Percentiles rank a stretch among this genome's conserved stretches.
These are phyloP conservation scores for Perca schrenkii DNA, from an alignment of 2,113 vertebrate species.

Conservation along the genomic window DNA sequence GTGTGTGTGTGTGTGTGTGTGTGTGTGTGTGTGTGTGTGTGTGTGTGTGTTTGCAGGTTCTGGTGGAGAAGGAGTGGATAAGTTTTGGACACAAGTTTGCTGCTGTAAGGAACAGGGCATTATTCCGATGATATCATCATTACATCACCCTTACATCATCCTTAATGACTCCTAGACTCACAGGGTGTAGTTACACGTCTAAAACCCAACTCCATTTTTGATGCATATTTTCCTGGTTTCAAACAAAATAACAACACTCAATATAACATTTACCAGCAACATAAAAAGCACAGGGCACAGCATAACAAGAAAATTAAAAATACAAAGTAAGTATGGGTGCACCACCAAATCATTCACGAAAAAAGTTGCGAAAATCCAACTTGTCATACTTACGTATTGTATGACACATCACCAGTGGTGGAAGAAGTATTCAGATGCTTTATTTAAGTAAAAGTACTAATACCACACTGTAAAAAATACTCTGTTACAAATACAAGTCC, in stretches of 20 bases:
- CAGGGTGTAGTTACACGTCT: not conserved
- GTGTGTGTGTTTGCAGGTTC: conserved; percentile 73
- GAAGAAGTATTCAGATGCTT: too few relatives aligned
- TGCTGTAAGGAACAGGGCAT: conserved; percentile 84
- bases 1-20: not conserved
- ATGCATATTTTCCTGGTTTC: not conserved
- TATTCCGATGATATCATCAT: not conserved
- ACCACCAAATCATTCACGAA: too few relatives aligned
- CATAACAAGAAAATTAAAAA: not conserved
- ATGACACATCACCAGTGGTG: too few relatives aligned
- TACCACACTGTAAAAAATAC: too few relatives aligned
- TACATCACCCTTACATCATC: not conserved
- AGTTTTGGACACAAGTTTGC: conserved; percentile 96
- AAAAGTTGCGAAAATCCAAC: not conserved
- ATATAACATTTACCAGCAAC: not conserved
- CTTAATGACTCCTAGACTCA: too few relatives aligned
- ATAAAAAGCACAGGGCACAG: not conserved
- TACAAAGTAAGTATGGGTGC: too few relatives aligned
- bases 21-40: not conserved
- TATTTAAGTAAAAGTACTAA: too few relatives aligned
- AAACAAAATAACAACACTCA: not conserved
- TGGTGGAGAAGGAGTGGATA: conserved; percentile 98
- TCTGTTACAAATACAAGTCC: too few relatives aligned
- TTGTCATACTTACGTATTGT: too few relatives aligned
- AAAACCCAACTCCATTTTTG: not conserved